Evolutionary conservation across 2,888 invertebrate species (phyloP).

Genomic region (Pantelozetes paolii): DNA sequence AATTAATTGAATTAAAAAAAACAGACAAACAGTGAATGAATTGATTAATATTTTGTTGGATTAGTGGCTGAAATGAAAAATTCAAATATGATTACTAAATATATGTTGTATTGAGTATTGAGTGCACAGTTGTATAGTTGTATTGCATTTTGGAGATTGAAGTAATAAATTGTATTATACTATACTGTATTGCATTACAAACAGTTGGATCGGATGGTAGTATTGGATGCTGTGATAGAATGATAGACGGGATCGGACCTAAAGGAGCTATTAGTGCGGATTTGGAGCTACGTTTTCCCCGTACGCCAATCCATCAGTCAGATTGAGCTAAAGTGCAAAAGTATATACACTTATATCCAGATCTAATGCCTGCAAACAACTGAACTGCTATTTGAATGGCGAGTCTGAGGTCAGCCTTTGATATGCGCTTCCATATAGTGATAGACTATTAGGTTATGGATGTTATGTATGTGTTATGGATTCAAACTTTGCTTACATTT

Average conservation of each 20-base stretch:
- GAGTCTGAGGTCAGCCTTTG: slow-evolving; percentile 31
- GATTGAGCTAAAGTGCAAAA: slow-evolving; percentile 32
- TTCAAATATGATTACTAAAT: slow-evolving; percentile 32
- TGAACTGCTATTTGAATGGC: slow-evolving; percentile 25
- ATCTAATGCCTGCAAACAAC: slow-evolving; percentile 1
- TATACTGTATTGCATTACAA: slow-evolving; percentile 34
- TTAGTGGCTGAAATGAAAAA: neutral
- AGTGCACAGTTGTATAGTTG: neutral
- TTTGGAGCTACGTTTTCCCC: slow-evolving; percentile 32
- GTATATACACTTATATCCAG: slow-evolving; percentile 29
- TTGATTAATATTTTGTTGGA: neutral
- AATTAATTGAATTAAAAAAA: neutral
- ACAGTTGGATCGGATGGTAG: neutral
- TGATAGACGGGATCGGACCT: slow-evolving; percentile 40
- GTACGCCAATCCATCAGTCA: slow-evolving; percentile 40
- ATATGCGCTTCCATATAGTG: slow-evolving; percentile 13
- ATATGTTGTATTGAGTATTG: neutral
- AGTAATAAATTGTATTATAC: slow-evolving; percentile 38
- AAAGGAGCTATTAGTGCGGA: slow-evolving; percentile 41
- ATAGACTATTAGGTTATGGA: slow-evolving; percentile 34
- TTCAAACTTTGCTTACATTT: slow-evolving; percentile 23
- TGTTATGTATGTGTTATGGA: slow-evolving; percentile 35
- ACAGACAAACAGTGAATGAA: neutral
- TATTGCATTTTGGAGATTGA: slow-evolving; percentile 37
- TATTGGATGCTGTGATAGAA: slow-evolving; percentile 32